phyloP scores from a whole-genome alignment of 2,888 invertebrate genomes.

The Agonopterix heracliana region DNA sequence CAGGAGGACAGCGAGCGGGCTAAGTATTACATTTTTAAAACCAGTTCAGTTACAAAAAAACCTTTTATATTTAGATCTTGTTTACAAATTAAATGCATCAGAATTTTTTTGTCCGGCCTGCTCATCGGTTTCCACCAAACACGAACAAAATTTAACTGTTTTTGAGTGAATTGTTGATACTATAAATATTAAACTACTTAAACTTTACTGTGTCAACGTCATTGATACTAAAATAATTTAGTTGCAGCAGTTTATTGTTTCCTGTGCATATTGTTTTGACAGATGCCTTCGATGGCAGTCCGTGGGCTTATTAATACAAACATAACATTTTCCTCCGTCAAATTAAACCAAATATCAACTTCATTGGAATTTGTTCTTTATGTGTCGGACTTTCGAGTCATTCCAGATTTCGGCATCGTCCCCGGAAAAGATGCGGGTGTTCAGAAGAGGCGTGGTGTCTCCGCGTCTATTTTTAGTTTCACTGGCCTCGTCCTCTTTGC shows the following conservation, averaged over 20 bases:
- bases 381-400: no score
- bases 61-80: neutral
- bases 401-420: neutral
- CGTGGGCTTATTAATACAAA: constrained; percentile 1
- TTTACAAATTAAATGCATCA: neutral
- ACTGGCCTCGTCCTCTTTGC: constrained; percentile 60
- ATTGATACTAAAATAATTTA: constrained; percentile 23
- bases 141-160: no score
- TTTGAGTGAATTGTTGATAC: no score
- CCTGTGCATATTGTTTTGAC: constrained; percentile 61
- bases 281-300: constrained; percentile 40
- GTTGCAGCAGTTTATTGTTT: constrained; percentile 55
- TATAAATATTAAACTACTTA: no score
- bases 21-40: constrained; percentile 15
- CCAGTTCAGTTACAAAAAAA: constrained; percentile 19
- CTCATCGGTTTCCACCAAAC: no score
- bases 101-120: no score
- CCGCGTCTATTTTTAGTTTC: constrained; percentile 66
- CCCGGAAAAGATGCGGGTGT: neutral
- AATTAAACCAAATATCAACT: neutral
- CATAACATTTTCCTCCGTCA: constrained; percentile 1
- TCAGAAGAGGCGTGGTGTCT: constrained; percentile 35
- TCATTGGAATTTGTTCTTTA: constrained; percentile 1
- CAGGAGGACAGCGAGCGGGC: constrained; percentile 25
- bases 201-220: no score